Conservation (phyloP, 2,888 invertebrate species). For the Athalia rosae region DNA sequence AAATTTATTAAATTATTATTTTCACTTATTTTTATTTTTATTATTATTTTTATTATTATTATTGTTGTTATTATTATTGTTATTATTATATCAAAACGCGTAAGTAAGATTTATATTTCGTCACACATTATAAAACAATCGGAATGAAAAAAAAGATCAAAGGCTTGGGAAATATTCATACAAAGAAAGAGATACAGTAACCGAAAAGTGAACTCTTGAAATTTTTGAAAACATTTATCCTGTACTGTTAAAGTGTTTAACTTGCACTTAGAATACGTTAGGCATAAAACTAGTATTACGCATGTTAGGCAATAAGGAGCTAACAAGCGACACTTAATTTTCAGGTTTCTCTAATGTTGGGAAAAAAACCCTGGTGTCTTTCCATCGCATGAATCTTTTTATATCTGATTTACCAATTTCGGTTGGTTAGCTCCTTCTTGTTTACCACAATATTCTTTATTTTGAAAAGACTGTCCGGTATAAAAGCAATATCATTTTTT, state of each 20-base stretch:
- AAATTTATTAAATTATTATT: slow-evolving; percentile 40
- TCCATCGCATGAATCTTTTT: slow-evolving; percentile 24
- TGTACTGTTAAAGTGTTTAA: slow-evolving; percentile 42
- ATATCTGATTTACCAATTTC: slow-evolving; percentile 19
- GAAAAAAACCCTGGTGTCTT: slow-evolving; percentile 28
- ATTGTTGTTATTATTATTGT: too few species aligned
- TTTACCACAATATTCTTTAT: slow-evolving; percentile 31
- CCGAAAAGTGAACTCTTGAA: slow-evolving; percentile 19
- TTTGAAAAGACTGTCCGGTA: slow-evolving; percentile 38
- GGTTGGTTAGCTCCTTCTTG: slow-evolving; percentile 41
- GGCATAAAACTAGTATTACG: slow-evolving; percentile 36
- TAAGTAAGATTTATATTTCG: slow-evolving; percentile 39
- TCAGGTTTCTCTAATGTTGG: slow-evolving; percentile 8
- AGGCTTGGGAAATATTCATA: slow-evolving; percentile 25
- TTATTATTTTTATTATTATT: too few species aligned
- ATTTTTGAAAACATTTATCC: slow-evolving; percentile 32
- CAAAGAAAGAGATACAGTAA: slow-evolving; percentile 17
- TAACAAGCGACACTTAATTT: slow-evolving; percentile 15
- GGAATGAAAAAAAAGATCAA: slow-evolving; percentile 33
- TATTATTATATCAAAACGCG: not conserved
- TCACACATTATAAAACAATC: slow-evolving; percentile 20
- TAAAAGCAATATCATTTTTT: slow-evolving; percentile 41
- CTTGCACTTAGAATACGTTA: slow-evolving; percentile 35
- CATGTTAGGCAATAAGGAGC: slow-evolving; percentile 36
- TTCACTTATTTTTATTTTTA: not conserved